Evolutionary conservation across 2,797 vertebrate genomes (phyloP).

Genomic region (Gymnopithys bicolor): DNA sequence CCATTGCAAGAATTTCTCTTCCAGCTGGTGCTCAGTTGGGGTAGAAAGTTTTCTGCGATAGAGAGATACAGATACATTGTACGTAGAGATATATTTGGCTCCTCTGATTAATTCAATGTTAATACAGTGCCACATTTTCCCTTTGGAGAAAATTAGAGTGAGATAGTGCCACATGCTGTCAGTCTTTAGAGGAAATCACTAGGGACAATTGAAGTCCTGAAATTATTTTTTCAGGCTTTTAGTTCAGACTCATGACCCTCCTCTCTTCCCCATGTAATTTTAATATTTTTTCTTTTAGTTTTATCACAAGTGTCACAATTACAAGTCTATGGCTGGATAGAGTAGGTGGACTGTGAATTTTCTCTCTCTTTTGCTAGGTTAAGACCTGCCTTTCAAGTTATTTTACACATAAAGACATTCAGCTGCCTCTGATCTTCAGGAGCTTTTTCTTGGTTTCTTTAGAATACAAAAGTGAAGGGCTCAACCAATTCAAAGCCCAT

Average conservation of each 20-base stretch:
- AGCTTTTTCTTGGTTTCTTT: constrained; percentile 40
- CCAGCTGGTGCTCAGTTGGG: constrained; percentile 51
- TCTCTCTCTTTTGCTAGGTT: constrained; percentile 40
- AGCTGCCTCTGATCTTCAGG: constrained; percentile 18
- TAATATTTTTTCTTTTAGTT: constrained; percentile 12
- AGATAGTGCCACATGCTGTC: neutral
- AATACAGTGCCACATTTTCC: constrained; percentile 22
- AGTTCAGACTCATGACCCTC: neutral
- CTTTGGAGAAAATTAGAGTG: constrained; percentile 30
- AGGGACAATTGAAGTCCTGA: neutral
- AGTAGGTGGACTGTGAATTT: constrained; percentile 56
- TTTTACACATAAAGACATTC: constrained; percentile 48
- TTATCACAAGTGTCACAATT: constrained; percentile 4
- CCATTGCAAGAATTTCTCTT: constrained; percentile 54
- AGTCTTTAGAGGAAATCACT: constrained; percentile 4
- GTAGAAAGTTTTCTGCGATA: constrained; percentile 31
- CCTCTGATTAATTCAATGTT: constrained; percentile 22
- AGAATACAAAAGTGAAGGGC: constrained; percentile 30
- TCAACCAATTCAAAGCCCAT: neutral
- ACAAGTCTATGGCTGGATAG: neutral
- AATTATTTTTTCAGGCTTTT: constrained; percentile 7
- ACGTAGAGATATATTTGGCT: neutral
- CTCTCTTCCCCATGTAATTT: neutral
- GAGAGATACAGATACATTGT: neutral
- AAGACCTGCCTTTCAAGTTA: constrained; percentile 50